Percentiles rank a stretch among this genome's conserved stretches.
phyloP scores from a whole-genome alignment of 1,140 invertebrate species.

The Penaeus japonicus region DNA sequence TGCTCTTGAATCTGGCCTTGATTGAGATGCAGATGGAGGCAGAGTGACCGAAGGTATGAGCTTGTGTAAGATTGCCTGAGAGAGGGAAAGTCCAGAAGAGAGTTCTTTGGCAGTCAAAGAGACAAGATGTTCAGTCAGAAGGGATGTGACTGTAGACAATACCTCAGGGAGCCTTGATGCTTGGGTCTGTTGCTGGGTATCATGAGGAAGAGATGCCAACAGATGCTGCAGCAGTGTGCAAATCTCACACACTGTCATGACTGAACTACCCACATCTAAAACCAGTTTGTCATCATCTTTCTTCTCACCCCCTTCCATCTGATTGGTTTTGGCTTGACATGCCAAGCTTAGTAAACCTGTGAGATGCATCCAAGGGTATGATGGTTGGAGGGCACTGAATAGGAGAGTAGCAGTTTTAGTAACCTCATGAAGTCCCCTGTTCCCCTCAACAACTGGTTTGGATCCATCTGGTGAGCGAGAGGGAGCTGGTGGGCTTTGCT shows the following conservation, averaged over 20 bases:
- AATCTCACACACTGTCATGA: conserved; percentile 65
- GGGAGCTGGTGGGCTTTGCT: conserved; percentile 22
- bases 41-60: conserved; percentile 56
- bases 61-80: conserved; percentile 56
- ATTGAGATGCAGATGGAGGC: conserved; percentile 23
- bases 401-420: conserved; percentile 86
- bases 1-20: conserved; percentile 47
- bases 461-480: conserved; percentile 27
- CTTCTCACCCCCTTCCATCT: not conserved
- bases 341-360: conserved; percentile 36
- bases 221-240: conserved; percentile 81
- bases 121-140: conserved; percentile 56
- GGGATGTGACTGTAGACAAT: conserved; percentile 49
- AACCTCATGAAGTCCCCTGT: conserved; percentile 65
- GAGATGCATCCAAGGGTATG: conserved; percentile 77
- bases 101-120: conserved; percentile 46
- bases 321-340: conserved; percentile 11
- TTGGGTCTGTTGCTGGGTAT: conserved; percentile 67
- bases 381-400: conserved; percentile 84
- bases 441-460: conserved; percentile 18
- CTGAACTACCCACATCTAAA: conserved; percentile 60
- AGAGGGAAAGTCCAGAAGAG: conserved; percentile 55
- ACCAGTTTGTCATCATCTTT: conserved; percentile 26
- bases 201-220: conserved; percentile 80
- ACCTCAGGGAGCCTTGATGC: conserved; percentile 53